These are phyloP conservation scores for Mycetomoellerius zeteki DNA, from an alignment of 1,140 invertebrate species.

Conservation along the genomic window DNA sequence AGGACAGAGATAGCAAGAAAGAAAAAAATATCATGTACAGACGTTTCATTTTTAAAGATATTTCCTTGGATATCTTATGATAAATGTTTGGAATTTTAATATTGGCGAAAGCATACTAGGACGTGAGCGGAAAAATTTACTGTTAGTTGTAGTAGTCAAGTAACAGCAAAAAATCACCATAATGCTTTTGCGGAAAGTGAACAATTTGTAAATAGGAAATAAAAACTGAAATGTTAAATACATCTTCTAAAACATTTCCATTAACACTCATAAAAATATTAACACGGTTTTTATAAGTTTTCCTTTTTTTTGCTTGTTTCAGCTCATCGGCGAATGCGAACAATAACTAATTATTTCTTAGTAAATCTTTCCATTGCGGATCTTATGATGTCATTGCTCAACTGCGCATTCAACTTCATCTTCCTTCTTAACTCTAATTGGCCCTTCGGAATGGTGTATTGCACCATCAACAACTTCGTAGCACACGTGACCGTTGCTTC, in stretches of 20 bases:
- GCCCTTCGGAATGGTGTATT: constrained; percentile 95
- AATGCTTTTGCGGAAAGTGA: neutral
- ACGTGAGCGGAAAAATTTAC: neutral
- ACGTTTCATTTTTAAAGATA: constrained; percentile 23
- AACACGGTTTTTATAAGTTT: neutral
- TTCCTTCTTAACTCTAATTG: constrained; percentile 95
- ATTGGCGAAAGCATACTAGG: neutral
- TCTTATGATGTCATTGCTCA: constrained; percentile 95
- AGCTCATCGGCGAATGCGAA: constrained; percentile 94
- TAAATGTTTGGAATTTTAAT: constrained; percentile 32
- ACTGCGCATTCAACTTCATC: constrained; percentile 96
- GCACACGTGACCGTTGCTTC: constrained; percentile 95
- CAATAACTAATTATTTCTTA: constrained; percentile 97
- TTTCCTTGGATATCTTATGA: neutral
- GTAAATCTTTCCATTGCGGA: constrained; percentile 97
- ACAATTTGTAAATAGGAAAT: constrained; percentile 3
- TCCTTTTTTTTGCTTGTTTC: constrained; percentile 69
- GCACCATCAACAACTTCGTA: constrained; percentile 96
- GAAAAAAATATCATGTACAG: neutral
- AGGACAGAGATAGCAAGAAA: neutral
- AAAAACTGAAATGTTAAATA: neutral
- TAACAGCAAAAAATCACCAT: neutral
- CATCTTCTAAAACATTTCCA: neutral
- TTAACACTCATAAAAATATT: constrained; percentile 15
- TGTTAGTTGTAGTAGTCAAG: neutral